phyloP scores from a whole-genome alignment of 2,888 invertebrate genomes.

The Xestia c-nigrum region DNA sequence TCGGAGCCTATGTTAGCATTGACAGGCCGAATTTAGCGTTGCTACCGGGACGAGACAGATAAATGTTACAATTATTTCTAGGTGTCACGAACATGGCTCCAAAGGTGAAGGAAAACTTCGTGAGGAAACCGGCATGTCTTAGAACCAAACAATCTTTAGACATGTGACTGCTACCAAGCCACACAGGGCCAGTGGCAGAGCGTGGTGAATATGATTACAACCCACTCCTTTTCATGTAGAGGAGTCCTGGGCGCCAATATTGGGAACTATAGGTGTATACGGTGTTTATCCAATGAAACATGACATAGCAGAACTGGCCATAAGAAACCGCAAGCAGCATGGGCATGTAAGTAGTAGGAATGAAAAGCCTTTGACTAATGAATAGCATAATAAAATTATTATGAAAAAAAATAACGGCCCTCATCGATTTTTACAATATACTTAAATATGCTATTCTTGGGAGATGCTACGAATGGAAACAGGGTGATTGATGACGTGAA shows the following conservation, averaged over 20 bases:
- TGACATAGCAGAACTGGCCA: background rate
- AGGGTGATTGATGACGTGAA: background rate
- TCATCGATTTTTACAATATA: no score
- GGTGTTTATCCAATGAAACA: background rate
- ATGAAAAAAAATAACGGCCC: no score
- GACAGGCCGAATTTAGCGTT: slow-evolving; percentile 24
- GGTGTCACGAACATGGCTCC: background rate
- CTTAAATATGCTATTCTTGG: no score
- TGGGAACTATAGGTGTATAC: background rate
- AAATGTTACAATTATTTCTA: background rate
- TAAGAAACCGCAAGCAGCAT: no score
- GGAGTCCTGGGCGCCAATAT: background rate
- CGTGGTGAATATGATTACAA: background rate
- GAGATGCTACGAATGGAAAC: background rate
- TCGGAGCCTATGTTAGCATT: slow-evolving; percentile 25
- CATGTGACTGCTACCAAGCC: background rate
- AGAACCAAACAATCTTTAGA: background rate
- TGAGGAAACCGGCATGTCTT: background rate
- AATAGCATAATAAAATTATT: background rate
- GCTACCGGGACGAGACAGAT: slow-evolving; percentile 13
- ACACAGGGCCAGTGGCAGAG: background rate
- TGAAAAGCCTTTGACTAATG: background rate
- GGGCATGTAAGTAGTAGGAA: background rate
- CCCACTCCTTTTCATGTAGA: background rate
- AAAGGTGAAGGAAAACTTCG: background rate